Conservation (phyloP, 35 echinoderm and acorn worm genomes). For the Lytechinus pictus region DNA sequence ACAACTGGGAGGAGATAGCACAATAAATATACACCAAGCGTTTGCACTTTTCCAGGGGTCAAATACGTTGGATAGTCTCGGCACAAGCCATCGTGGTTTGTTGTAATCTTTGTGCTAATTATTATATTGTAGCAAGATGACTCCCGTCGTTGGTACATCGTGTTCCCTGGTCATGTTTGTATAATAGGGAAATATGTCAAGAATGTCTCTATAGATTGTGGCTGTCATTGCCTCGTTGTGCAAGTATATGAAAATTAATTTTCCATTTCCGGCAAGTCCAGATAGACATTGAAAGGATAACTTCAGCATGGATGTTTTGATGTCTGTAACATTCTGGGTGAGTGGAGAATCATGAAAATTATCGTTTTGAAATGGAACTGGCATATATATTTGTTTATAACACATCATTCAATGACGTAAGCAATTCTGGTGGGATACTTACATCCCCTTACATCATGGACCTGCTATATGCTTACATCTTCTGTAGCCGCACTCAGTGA, state of each 20-base stretch:
- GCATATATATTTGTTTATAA: too few relatives aligned
- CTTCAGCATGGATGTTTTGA: too few relatives aligned
- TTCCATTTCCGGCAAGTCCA: background rate
- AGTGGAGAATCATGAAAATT: too few relatives aligned
- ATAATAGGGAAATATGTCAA: background rate
- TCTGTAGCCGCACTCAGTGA: too few relatives aligned
- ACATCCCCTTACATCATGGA: too few relatives aligned
- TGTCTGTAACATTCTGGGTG: too few relatives aligned
- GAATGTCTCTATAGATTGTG: background rate
- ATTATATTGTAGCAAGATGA: background rate
- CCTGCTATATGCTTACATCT: too few relatives aligned
- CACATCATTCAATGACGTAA: too few relatives aligned
- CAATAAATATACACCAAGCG: background rate
- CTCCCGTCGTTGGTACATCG: background rate
- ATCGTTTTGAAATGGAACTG: too few relatives aligned
- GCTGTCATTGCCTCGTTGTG: background rate
- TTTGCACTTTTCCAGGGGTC: constrained; percentile 29
- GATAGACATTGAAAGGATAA: background rate
- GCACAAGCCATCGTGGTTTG: background rate
- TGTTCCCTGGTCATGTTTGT: background rate
- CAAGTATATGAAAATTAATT: background rate
- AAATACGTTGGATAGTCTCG: background rate
- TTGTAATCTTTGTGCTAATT: background rate
- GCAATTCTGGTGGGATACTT: too few relatives aligned
- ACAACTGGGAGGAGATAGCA: background rate